Percentiles rank a stretch among this genome's conserved stretches.
These are phyloP conservation scores for Alethe castanea DNA, from an alignment of 2,113 vertebrate genomes.

Conservation along the genomic window DNA sequence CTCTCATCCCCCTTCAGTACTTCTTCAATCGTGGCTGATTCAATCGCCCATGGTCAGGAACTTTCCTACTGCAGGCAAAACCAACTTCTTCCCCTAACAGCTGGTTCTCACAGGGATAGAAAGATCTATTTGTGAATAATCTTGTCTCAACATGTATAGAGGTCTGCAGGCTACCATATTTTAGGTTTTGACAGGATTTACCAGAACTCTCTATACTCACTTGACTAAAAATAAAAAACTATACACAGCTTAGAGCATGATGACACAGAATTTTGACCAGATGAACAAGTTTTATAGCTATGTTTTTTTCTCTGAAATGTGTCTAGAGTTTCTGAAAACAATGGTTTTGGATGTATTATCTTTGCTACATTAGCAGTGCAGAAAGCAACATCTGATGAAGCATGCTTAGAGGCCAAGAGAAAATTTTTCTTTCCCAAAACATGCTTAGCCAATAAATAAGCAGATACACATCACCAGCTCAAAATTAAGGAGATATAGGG, in stretches of 20 bases:
- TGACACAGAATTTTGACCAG: not conserved
- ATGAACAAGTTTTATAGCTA: not conserved
- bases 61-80: not conserved
- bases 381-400: not conserved
- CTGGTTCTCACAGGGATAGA: not conserved
- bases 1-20: not conserved
- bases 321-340: not conserved
- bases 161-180: not conserved
- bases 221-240: not conserved
- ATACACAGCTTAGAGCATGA: not conserved
- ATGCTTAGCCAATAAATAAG: not conserved
- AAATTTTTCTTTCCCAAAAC: not conserved
- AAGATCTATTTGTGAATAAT: not conserved
- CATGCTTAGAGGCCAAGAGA: not conserved
- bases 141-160: not conserved
- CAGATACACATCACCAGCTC: not conserved
- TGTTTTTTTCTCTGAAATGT: not conserved
- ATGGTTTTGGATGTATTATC: not conserved
- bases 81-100: not conserved
- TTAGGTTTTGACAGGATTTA: not conserved
- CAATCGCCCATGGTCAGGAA: not conserved
- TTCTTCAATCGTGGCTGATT: not conserved
- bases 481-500: not conserved
- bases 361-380: not conserved
- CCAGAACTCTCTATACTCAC: not conserved